Base-by-base conservation (phyloP, 2,797 vertebrate genomes). In the Gallinago stenura region DNA sequence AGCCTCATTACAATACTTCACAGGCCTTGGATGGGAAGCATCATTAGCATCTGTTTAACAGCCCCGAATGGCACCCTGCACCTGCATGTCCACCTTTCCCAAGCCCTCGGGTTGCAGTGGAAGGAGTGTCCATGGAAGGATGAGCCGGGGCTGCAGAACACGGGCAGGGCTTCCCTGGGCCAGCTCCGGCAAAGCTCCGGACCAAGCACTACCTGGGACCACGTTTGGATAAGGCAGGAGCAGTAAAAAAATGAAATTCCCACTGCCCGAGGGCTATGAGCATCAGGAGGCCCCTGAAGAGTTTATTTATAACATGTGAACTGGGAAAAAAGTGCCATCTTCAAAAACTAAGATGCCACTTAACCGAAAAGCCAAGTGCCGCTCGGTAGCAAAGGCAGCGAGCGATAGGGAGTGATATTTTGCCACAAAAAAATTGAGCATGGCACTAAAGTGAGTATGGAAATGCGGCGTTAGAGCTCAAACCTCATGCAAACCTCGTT, bases 341-440 rank as follows among this genome's bases (percentile, higher is more conserved):
- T 81, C 62, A 56, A 45, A 76, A 72, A 35, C 0, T 0, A 39
- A 78, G 88, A 17, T 53, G 65, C 35, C 51, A 46, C 51, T 76
- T 30, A 31, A 41, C 30, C 31, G 60, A 10, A 82, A 82, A 62
- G 80, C 4, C 0, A 73, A 60, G 8, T 48, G 48, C 21, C 26
- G 1, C 22, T 58, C 0, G 0, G 15, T 6, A 21, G 64, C 43
- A 60, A 12, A 1, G 25, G 54, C 77, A 75, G 43, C 1, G 1
- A 75, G 43, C 1, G 1, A 41, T 0, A 22, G 18, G 20, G 48
- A 77, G 19, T 3, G 18, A 7, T 11, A 28, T 17, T 51, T 57
- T 16, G 22, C 48, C 31, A 41, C 7, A 9, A 54, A 61, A 45
- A 79, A 81, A 48, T 2, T 0, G 77, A 76, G 25, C 2, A 26